phyloP scores from a whole-genome alignment of 2,113 vertebrate genomes.

The Motacilla alba region DNA sequence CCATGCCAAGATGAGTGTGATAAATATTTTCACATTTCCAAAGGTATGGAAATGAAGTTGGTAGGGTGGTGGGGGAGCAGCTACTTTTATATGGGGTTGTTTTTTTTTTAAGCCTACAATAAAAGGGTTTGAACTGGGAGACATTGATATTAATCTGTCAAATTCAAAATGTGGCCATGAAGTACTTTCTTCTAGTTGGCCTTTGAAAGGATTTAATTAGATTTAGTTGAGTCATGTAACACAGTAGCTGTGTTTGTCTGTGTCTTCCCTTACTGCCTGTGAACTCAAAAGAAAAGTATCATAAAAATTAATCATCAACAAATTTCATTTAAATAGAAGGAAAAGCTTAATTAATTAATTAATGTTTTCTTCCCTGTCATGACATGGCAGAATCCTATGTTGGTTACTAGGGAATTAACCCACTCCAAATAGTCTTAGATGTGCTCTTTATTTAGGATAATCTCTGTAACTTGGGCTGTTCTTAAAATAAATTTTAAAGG shows the following conservation, averaged over 20 bases:
- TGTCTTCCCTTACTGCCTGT: background rate
- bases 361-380: background rate
- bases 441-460: background rate
- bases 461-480: background rate
- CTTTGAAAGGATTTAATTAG: background rate
- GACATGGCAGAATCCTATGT: background rate
- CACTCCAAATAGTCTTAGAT: background rate
- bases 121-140: background rate
- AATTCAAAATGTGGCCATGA: background rate
- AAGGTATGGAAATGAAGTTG: background rate
- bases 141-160: background rate
- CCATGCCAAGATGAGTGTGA: background rate
- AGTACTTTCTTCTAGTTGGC: background rate
- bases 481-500: background rate
- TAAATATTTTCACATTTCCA: background rate
- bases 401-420: background rate
- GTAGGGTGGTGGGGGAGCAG: fast-evolving
- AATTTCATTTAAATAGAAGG: background rate
- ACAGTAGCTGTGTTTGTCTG: background rate
- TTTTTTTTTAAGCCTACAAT: background rate
- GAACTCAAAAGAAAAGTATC: background rate
- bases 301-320: background rate
- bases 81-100: background rate
- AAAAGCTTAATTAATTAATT: background rate
- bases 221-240: background rate